Percentiles rank a stretch among this genome's conserved stretches.
phyloP scores from a whole-genome alignment of 2,888 invertebrate species.

The Psylliodes chrysocephalus region DNA sequence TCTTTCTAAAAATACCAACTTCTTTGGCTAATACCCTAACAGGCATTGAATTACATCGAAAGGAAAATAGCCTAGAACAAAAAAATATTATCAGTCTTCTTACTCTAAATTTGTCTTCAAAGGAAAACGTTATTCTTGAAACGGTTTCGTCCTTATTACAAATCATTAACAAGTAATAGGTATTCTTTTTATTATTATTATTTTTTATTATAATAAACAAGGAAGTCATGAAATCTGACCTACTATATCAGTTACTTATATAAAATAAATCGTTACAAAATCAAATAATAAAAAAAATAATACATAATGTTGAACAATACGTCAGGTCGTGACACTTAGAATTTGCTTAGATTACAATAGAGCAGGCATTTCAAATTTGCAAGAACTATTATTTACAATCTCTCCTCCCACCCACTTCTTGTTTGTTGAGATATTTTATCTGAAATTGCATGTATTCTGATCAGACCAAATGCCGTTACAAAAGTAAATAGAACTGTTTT shows the following conservation, averaged over 20 bases:
- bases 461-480: constrained; percentile 15
- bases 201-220: too few relatives aligned
- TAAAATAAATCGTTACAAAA: neutral
- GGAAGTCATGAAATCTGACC: neutral
- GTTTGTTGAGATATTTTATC: constrained; percentile 27
- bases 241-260: neutral
- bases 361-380: constrained; percentile 4
- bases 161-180: too few relatives aligned
- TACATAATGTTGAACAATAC: constrained; percentile 9
- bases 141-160: too few relatives aligned
- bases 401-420: constrained; percentile 27
- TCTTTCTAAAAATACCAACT: too few relatives aligned
- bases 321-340: constrained; percentile 13
- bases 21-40: too few relatives aligned
- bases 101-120: too few relatives aligned
- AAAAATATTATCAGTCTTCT: too few relatives aligned
- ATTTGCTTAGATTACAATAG: constrained; percentile 15
- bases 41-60: too few relatives aligned
- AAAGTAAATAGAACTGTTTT: constrained; percentile 10
- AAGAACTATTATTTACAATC: constrained; percentile 12
- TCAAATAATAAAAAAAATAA: neutral
- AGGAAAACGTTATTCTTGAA: too few relatives aligned
- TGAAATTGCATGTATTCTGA: constrained; percentile 24
- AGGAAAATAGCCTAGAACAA: too few relatives aligned
- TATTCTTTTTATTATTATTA: too few relatives aligned